These are phyloP conservation scores for Oscheius sp. DNA, from an alignment of 2,888 invertebrate genomes.

Conservation along the genomic window DNA sequence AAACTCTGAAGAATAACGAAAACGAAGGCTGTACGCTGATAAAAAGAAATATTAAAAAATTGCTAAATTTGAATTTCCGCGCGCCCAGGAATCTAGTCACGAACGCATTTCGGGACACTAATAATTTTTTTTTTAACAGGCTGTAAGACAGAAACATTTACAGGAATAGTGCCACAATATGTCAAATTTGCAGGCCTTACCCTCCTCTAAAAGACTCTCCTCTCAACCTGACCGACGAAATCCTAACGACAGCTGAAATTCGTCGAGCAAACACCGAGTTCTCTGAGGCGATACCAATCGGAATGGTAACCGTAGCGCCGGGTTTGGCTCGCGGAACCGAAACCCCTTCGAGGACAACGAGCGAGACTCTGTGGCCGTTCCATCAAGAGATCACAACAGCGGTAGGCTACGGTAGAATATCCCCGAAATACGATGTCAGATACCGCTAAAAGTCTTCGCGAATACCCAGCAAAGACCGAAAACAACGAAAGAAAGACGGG, in stretches of 20 bases:
- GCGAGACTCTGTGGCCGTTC: conserved; percentile 20
- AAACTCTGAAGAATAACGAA: too few species aligned
- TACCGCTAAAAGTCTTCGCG: conserved; percentile 16
- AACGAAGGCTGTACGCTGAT: too few species aligned
- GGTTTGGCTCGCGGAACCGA: not conserved
- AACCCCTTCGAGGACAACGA: not conserved
- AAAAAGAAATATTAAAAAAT: too few species aligned
- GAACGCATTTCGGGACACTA: too few species aligned
- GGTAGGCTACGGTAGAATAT: not conserved
- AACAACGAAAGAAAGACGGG: conserved; percentile 38
- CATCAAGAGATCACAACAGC: not conserved
- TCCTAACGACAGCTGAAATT: not conserved
- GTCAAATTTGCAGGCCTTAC: conserved; percentile 17
- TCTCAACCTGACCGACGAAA: conserved; percentile 47
- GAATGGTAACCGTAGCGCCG: conserved; percentile 2
- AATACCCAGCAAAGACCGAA: conserved; percentile 1
- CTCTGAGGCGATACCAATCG: not conserved
- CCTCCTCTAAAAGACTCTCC: conserved; percentile 43
- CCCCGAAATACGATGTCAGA: not conserved
- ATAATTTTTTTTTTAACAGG: too few species aligned
- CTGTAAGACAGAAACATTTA: too few species aligned
- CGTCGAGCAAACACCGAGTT: not conserved
- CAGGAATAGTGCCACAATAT: too few species aligned
- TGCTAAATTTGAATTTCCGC: too few species aligned
- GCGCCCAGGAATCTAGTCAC: too few species aligned